Percentiles rank a stretch among this genome's conserved stretches.
Conservation (phyloP, 2,888 invertebrate species). For the Metacarcinus magister region DNA sequence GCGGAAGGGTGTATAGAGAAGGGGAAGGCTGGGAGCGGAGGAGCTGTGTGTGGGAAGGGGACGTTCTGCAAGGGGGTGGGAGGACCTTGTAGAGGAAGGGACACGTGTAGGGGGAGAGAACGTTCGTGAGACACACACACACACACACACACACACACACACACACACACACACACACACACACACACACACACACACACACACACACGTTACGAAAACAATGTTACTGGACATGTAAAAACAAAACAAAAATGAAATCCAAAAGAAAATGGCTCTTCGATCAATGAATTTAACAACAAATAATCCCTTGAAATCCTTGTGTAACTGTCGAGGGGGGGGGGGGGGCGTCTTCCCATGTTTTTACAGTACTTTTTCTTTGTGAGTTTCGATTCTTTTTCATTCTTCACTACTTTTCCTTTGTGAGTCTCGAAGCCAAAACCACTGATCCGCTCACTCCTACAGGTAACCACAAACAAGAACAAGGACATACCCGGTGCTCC, state of each 20-base stretch:
- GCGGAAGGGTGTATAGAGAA: too few species aligned
- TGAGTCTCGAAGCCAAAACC: background rate
- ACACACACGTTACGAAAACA: background rate
- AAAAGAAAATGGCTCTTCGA: background rate
- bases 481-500: background rate
- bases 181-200: slow-evolving; percentile 26
- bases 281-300: background rate
- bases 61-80: too few species aligned
- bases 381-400: too few species aligned
- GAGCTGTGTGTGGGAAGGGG: too few species aligned
- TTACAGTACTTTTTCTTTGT: too few species aligned
- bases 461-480: background rate
- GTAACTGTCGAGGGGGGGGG: too few species aligned
- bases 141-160: slow-evolving; percentile 12
- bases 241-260: background rate
- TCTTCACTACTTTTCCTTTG: background rate
- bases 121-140: background rate
- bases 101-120: too few species aligned
- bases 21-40: too few species aligned
- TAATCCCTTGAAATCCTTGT: background rate
- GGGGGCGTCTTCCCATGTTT: too few species aligned
- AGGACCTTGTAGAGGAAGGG: too few species aligned
- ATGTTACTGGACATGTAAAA: background rate
- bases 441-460: background rate
- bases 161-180: slow-evolving; percentile 26